Evolutionary conservation across 1,140 invertebrate genomes (phyloP), one percentile per base, ranked within the genome.

Genomic region (Leucophenga varia): DNA sequence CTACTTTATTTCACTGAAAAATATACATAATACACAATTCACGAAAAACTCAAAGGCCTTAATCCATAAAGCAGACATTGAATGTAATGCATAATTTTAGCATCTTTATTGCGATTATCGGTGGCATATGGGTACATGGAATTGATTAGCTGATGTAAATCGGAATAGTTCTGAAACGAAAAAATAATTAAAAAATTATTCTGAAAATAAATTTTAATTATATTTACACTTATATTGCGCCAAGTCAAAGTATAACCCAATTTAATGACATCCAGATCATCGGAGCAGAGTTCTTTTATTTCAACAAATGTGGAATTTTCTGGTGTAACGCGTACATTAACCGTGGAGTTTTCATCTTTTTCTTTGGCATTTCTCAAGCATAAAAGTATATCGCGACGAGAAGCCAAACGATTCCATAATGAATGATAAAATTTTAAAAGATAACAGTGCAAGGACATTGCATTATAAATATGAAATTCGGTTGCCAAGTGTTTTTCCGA

Each of bases 401-500:
- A 34, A 2, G 69, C 59, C 34, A 72, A 54, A n/a, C 69, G 69
- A 48, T 72, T 72, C 69, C 69, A 72, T 21, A 56, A 43, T 5
- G 42, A 52, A 5, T 52, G 48, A 13, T 35, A 37, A 43, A 67
- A 72, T 31, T 57, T 61, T 2, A 72, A 39, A 36, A 57, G 37
- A 14, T 54, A 59, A 22, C 54, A 49, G 42, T 72, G 59, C 2
- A 69, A 17, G n/a, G 64, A 45, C 12, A 72, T 54, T 6, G 47
- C 54, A 21, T 64, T 51, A 20, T 72, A 72, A 19, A 47, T 39
- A 34, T 72, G 69, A 9, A 67, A 22, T 44, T 72, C 69, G 7
- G 61, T 25, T 0, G 69, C 49, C 39, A 72, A 39, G 41, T 69
- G 64, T 47, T 72, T 72, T 21, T 57, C 43, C 5, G 49, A 64